Evolutionary conservation across 2,797 vertebrate genomes (phyloP).

Genomic region (Varecia variegata): DNA sequence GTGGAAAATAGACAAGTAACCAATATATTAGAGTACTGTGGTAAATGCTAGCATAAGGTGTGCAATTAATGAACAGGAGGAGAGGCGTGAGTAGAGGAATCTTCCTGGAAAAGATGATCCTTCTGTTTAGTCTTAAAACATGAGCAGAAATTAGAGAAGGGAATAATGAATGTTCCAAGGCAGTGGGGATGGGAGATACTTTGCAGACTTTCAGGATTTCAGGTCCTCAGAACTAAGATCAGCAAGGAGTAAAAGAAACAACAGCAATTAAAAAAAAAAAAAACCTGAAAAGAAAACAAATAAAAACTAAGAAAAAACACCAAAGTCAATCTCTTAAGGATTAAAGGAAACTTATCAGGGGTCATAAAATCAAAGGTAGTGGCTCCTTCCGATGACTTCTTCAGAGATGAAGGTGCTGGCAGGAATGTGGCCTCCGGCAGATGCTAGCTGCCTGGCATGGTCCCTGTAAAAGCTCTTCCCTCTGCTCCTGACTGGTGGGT

Average conservation of each 20-base stretch:
- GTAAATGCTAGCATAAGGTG: neutral
- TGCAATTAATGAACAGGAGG: neutral
- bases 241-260: neutral
- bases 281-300: neutral
- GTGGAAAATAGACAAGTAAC: neutral
- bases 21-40: neutral
- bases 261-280: neutral
- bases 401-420: neutral
- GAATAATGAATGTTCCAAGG: neutral
- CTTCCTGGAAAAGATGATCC: neutral
- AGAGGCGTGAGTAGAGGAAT: neutral
- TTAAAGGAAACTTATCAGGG: neutral
- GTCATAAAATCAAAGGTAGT: neutral
- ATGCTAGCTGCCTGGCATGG: neutral
- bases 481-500: neutral
- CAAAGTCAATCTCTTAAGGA: neutral
- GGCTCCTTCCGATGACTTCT: neutral
- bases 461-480: neutral
- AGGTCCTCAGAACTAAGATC: neutral
- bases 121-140: conserved; percentile 28
- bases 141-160: neutral
- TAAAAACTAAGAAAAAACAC: neutral
- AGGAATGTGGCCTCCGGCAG: neutral
- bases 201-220: neutral
- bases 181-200: neutral